A percentile compares a stretch with the other conserved stretches of the same genome.
Evolutionary conservation across 2,888 invertebrate species (phyloP).

Genomic region (Mayetiola destructor): DNA sequence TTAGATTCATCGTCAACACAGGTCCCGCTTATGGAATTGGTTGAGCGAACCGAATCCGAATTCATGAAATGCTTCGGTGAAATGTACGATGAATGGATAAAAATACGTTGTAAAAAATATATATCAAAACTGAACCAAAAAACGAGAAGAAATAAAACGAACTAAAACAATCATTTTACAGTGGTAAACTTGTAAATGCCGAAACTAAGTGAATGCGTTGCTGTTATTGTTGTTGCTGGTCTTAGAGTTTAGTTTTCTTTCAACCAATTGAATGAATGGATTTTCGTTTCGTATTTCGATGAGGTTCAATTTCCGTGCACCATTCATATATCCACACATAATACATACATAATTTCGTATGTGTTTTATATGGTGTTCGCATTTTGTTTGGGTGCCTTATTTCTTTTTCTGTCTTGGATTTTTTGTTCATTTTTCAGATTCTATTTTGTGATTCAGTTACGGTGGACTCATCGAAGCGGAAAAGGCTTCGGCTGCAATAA

Average conservation of each 20-base stretch:
- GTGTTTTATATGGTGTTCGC: neutral
- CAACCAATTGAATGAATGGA: neutral
- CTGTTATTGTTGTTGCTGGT: neutral
- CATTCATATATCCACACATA: too few species aligned
- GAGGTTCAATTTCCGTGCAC: too few species aligned
- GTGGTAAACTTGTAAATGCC: constrained; percentile 5
- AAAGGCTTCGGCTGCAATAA: constrained; percentile 9
- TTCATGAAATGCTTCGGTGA: constrained; percentile 1
- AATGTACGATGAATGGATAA: constrained; percentile 1
- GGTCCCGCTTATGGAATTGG: neutral
- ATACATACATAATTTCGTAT: too few species aligned
- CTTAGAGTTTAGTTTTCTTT: neutral
- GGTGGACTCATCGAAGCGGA: constrained; percentile 7
- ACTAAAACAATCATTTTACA: too few species aligned
- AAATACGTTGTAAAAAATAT: neutral
- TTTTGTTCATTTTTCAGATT: too few species aligned
- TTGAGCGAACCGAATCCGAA: constrained; percentile 4
- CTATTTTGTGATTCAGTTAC: too few species aligned
- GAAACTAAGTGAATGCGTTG: constrained; percentile 6
- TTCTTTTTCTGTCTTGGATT: too few species aligned
- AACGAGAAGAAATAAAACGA: too few species aligned
- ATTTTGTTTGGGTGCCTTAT: neutral
- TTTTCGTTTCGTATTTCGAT: neutral
- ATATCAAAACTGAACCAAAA: too few species aligned
- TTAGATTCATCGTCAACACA: neutral